phyloP scores from a whole-genome alignment of 2,113 vertebrate genomes.

The Origma solitaria region DNA sequence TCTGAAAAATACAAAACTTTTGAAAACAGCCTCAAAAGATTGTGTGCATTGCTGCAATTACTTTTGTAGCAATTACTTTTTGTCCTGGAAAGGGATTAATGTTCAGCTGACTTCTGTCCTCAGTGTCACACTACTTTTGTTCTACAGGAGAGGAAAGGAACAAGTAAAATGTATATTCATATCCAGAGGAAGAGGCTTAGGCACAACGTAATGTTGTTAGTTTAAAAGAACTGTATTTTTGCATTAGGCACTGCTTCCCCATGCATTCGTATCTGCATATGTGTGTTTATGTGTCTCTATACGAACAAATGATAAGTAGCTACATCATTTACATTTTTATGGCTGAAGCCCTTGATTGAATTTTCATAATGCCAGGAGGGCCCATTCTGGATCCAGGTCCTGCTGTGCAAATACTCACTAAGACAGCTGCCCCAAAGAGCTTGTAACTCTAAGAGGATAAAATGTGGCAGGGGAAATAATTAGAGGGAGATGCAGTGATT shows the following conservation, averaged over 20 bases:
- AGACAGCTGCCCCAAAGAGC: constrained; percentile 26
- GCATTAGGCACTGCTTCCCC: not conserved
- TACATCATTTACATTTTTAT: constrained; percentile 31
- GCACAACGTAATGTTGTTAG: not conserved
- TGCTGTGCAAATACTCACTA: not conserved
- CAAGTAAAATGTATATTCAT: not conserved
- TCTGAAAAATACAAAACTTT: not conserved
- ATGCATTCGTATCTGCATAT: not conserved
- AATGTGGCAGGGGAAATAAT: not conserved
- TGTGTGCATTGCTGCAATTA: not conserved
- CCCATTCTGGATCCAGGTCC: not conserved
- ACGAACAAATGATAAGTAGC: not conserved
- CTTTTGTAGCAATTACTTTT: not conserved
- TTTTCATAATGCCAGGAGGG: constrained; percentile 43
- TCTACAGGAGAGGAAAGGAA: not conserved
- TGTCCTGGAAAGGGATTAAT: not conserved
- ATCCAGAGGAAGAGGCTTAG: not conserved
- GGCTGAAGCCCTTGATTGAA: not conserved
- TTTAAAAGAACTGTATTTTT: not conserved
- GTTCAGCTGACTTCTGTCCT: not conserved
- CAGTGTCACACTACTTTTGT: not conserved
- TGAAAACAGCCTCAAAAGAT: not conserved
- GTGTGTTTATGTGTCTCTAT: not conserved
- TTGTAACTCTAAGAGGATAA: constrained; percentile 5
- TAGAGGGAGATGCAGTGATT: not conserved